Base-by-base conservation (phyloP, 1,140 invertebrate species). In the Protaetia brevitarsis region DNA sequence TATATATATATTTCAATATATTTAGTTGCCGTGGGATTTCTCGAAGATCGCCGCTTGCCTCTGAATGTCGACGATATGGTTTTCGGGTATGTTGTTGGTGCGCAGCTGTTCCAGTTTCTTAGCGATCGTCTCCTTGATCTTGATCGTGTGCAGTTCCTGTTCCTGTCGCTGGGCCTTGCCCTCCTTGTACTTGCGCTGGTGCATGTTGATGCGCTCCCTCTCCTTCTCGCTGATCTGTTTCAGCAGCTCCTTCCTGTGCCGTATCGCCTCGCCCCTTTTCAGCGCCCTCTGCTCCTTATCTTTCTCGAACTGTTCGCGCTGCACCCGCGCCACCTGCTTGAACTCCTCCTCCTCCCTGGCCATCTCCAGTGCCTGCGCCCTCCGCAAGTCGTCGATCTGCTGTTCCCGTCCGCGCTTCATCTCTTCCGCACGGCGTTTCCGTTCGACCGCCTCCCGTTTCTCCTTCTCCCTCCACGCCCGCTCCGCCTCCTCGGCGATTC, bases 181-280 rank as follows among this genome's bases (percentile, higher is more conserved):
- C 75, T 89, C 88, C 67, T 87, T 83, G 71, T 85, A 86, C 37
- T 83, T 81, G 70, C 82, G 84, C 70, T 87, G 83, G 6, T 86
- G 80, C 0, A 81, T 67, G 11, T 84, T 80, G 4, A 87, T 86
- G 75, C 82, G 82, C 67, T 87, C 81, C 21, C 80, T 79, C 74
- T 89, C 87, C 69, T 88, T 89, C 63, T 88, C 83, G 72, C 88
- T 86, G 19, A 90, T 87, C 77, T 89, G 82, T 67, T 81, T 83
- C 71, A 86, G 79, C 2, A 84, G 80, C 63, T 80, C 81, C 41
- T 81, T 79, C 6, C 82, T 74, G 62, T 84, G 82, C 27, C 76
- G 68, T 34, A 80, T 77, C 7, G 76, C 78, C 3, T 80, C 77
- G 27, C 81, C 78, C 29, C 77, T 79, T 62, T 79, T 79, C 59